A percentile compares a stretch with the other conserved stretches of the same genome.
These are phyloP conservation scores for Sitta carolinensis DNA, from an alignment of 2,797 vertebrate genomes.

Conservation along the genomic window DNA sequence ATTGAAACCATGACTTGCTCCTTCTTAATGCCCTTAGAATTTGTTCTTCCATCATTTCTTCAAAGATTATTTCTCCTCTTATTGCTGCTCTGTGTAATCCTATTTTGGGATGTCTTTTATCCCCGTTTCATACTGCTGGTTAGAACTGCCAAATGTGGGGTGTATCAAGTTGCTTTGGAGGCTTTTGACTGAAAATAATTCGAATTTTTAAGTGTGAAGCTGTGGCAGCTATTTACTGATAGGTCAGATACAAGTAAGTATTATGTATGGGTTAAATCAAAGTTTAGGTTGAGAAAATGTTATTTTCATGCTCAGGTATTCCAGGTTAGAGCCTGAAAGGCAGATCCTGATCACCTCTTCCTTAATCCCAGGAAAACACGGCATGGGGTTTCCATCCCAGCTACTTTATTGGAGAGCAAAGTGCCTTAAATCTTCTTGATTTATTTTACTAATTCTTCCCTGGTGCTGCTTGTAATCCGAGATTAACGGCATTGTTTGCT, in stretches of 20 bases:
- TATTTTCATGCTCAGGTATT: not conserved
- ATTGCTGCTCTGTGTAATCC: not conserved
- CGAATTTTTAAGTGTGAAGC: not conserved
- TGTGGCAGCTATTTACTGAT: not conserved
- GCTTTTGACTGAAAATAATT: not conserved
- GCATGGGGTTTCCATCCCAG: not conserved
- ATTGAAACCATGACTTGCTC: not conserved
- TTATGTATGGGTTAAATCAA: not conserved
- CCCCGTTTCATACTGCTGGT: not conserved
- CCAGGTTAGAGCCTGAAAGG: not conserved
- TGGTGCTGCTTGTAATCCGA: conserved; percentile 38
- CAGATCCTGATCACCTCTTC: not conserved
- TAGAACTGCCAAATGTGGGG: not conserved
- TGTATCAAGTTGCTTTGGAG: not conserved
- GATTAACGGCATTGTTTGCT: conserved; percentile 49
- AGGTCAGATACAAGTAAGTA: not conserved
- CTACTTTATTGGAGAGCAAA: not conserved
- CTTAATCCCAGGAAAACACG: not conserved
- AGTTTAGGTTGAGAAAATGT: not conserved
- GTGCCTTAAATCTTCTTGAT: conserved; percentile 32
- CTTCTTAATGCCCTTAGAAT: conserved; percentile 6
- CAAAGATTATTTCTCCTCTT: conserved; percentile 5
- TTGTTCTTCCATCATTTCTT: not conserved
- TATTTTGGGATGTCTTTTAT: not conserved
- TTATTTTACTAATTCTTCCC: conserved; percentile 43